phyloP scores from a whole-genome alignment of 2,797 vertebrate species.

The Enteromius thamalakanensis region DNA sequence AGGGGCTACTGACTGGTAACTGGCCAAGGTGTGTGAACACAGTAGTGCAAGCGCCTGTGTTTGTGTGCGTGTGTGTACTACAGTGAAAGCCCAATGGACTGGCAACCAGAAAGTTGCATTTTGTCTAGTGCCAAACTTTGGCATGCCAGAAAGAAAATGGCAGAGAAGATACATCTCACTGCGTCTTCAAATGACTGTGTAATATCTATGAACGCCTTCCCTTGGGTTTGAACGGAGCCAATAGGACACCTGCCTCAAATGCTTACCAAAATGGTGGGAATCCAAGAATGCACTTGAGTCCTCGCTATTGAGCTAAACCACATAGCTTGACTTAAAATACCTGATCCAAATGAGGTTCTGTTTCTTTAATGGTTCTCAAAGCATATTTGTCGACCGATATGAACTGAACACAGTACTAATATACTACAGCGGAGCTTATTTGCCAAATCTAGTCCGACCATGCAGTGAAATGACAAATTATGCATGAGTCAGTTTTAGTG shows the following conservation, averaged over 20 bases:
- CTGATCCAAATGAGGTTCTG: not conserved
- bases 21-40: slow-evolving; percentile 43
- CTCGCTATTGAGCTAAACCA: not conserved
- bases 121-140: slow-evolving; percentile 41
- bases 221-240: slow-evolving; percentile 43
- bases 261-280: slow-evolving; percentile 14
- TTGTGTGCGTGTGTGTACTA: slow-evolving; percentile 19
- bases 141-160: slow-evolving; percentile 47
- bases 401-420: not conserved
- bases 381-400: not conserved
- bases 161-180: slow-evolving; percentile 40
- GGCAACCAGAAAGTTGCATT: slow-evolving; percentile 46
- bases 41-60: not conserved
- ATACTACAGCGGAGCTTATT: not conserved
- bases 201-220: slow-evolving; percentile 47
- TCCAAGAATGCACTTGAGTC: slow-evolving; percentile 37
- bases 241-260: slow-evolving; percentile 25
- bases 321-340: not conserved
- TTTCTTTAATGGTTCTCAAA: not conserved
- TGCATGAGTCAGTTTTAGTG: not conserved
- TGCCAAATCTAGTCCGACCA: not conserved
- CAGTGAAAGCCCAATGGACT: slow-evolving; percentile 47
- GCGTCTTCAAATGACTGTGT: slow-evolving; percentile 52
- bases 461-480: not conserved
- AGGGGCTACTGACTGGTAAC: slow-evolving; percentile 48